phyloP scores from a whole-genome alignment of 1,140 invertebrate genomes.

The Zaprionus capensis region DNA sequence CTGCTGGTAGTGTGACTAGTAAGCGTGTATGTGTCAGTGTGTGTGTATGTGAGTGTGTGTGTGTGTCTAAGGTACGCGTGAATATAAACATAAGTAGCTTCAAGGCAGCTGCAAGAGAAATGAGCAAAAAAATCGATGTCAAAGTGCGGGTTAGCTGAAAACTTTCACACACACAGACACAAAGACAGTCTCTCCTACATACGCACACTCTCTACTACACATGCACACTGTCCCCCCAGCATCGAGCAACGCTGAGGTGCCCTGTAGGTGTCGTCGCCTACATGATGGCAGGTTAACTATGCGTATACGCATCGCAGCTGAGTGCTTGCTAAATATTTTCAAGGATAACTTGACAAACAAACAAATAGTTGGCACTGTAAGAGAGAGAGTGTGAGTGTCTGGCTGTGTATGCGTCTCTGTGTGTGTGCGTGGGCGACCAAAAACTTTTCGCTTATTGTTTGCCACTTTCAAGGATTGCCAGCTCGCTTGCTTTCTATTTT shows the following conservation, averaged over 20 bases:
- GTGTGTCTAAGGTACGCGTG: slow-evolving; percentile 41
- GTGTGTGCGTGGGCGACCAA: slow-evolving; percentile 38
- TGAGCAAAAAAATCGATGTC: slow-evolving; percentile 65
- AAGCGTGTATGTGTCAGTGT: slow-evolving; percentile 15
- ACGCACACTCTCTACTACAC: not conserved
- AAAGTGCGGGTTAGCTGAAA: slow-evolving; percentile 69
- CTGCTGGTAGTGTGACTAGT: slow-evolving; percentile 10
- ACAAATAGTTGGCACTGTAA: slow-evolving; percentile 47
- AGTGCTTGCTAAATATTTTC: slow-evolving; percentile 80
- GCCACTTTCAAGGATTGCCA: slow-evolving; percentile 53
- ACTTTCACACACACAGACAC: slow-evolving; percentile 48
- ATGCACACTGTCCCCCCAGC: not conserved
- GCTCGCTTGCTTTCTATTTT: slow-evolving; percentile 49
- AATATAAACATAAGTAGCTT: slow-evolving; percentile 72
- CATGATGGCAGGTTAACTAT: slow-evolving; percentile 73
- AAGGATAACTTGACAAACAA: slow-evolving; percentile 70
- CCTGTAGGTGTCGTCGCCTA: slow-evolving; percentile 62
- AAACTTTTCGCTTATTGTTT: slow-evolving; percentile 75
- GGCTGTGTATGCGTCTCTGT: slow-evolving; percentile 11
- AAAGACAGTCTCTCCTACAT: not conserved
- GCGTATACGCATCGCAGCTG: slow-evolving; percentile 73
- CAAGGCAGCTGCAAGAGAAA: slow-evolving; percentile 51
- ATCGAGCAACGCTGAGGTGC: slow-evolving; percentile 46
- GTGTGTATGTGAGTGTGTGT: slow-evolving; percentile 8
- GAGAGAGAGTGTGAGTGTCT: slow-evolving; percentile 8